Evolutionary conservation across 2,113 vertebrate genomes (phyloP).

Genomic region (Chloropsis hardwickii): DNA sequence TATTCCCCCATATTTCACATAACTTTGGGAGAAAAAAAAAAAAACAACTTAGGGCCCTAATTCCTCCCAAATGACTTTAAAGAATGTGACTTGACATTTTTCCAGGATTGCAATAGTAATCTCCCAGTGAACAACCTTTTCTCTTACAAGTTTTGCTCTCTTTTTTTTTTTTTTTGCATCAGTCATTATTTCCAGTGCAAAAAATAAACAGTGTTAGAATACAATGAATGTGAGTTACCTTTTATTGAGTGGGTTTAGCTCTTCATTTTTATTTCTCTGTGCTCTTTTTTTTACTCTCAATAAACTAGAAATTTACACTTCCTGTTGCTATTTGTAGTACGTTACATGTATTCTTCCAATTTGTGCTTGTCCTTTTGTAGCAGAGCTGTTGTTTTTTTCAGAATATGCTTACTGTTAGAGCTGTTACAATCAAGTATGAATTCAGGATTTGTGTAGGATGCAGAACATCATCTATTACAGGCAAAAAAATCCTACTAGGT

Average conservation of each 20-base stretch:
- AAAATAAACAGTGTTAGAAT: background rate
- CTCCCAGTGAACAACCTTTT: background rate
- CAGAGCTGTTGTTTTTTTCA: background rate
- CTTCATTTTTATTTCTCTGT: background rate
- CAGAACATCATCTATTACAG: background rate
- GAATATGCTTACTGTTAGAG: background rate
- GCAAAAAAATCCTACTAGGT: background rate
- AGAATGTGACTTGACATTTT: conserved; percentile 12
- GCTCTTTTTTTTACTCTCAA: background rate
- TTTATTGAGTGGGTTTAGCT: background rate
- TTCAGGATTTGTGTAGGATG: background rate
- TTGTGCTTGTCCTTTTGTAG: background rate
- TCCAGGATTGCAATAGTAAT: background rate
- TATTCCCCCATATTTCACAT: background rate
- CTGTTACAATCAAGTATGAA: background rate
- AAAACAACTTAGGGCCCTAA: background rate
- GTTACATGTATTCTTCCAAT: background rate
- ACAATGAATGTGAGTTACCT: background rate
- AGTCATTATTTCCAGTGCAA: background rate
- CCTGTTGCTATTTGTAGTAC: background rate
- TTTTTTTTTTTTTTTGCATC: background rate
- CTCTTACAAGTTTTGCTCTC: background rate
- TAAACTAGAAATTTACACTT: background rate
- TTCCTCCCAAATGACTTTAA: background rate
- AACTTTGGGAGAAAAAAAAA: background rate